These are phyloP conservation scores for Cephalopholis sonnerati DNA, from an alignment of 2,113 vertebrate genomes.

Conservation along the genomic window DNA sequence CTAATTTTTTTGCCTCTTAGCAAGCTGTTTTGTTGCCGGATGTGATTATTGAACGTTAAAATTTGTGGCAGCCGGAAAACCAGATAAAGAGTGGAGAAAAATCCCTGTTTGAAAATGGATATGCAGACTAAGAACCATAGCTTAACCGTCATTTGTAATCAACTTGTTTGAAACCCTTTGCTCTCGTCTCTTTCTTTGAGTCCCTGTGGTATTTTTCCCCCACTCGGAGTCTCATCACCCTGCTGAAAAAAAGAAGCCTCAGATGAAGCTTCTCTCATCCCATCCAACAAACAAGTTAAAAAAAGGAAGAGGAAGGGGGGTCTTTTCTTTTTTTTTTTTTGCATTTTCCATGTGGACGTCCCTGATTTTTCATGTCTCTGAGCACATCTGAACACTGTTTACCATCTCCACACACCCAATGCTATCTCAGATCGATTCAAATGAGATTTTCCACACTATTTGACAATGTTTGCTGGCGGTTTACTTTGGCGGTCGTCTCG, in stretches of 20 bases:
- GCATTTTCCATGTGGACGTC: constrained; percentile 45
- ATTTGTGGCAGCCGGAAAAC: constrained; percentile 52
- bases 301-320: background rate
- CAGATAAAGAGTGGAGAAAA: constrained; percentile 63
- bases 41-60: constrained; percentile 67
- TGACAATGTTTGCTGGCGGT: constrained; percentile 59
- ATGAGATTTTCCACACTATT: constrained; percentile 79
- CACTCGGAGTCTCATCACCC: constrained; percentile 8
- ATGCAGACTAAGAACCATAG: constrained; percentile 50
- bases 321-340: constrained; percentile 12
- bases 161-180: constrained; percentile 72
- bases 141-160: constrained; percentile 71
- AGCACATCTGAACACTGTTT: constrained; percentile 67
- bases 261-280: constrained; percentile 52
- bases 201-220: constrained; percentile 50
- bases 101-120: constrained; percentile 69
- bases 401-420: constrained; percentile 56
- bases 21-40: constrained; percentile 58
- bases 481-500: constrained; percentile 60
- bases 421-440: constrained; percentile 66
- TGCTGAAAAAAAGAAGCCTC: constrained; percentile 36
- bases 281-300: constrained; percentile 44
- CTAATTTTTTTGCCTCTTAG: constrained; percentile 34
- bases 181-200: constrained; percentile 56
- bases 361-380: constrained; percentile 60